Conservation (phyloP, 2,797 vertebrate species). For the Muraenolepis orangiensis region DNA sequence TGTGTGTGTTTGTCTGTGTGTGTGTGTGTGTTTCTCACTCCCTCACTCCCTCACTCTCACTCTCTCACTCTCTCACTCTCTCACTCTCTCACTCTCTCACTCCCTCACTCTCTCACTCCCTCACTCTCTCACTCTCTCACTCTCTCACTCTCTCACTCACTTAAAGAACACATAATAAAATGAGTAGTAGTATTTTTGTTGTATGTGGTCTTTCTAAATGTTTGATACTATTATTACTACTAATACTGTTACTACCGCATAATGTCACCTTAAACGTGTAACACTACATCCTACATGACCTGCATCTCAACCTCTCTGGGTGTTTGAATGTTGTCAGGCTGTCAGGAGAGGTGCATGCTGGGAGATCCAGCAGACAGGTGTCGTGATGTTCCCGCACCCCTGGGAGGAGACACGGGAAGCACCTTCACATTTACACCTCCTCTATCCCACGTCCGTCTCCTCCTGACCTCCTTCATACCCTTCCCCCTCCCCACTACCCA, state of each 20-base stretch:
- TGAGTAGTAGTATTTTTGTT: not conserved
- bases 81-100: not conserved
- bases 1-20: too few relatives aligned
- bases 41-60: not conserved
- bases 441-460: not conserved
- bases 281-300: not conserved
- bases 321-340: not conserved
- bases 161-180: not conserved
- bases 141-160: not conserved
- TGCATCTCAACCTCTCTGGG: not conserved
- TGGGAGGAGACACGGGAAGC: too few relatives aligned
- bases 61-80: not conserved
- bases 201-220: not conserved
- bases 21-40: not conserved
- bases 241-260: not conserved
- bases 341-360: not conserved
- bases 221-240: too few relatives aligned
- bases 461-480: not conserved
- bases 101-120: not conserved
- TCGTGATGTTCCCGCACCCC: not conserved
- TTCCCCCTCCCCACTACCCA: not conserved
- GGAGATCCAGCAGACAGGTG: not conserved
- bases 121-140: not conserved
- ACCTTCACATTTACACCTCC: conserved; percentile 58
- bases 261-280: not conserved